Evolutionary conservation across 2,888 invertebrate species (phyloP).

Genomic region (Pardosa pseudoannulata): DNA sequence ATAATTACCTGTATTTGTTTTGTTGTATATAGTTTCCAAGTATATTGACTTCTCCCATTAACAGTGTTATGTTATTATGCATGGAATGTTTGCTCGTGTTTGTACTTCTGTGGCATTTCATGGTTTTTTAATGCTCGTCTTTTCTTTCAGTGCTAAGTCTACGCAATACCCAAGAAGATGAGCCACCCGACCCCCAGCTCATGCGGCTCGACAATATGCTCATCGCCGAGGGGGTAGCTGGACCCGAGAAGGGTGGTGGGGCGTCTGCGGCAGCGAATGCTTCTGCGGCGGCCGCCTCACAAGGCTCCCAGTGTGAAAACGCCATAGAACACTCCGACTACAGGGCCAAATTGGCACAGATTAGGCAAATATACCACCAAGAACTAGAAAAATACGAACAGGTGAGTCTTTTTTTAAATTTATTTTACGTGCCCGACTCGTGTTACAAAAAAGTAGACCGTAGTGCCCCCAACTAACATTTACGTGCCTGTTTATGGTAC

Average conservation of each 20-base stretch:
- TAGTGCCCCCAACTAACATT: too few relatives aligned
- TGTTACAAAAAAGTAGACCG: too few relatives aligned
- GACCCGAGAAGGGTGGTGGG: constrained; percentile 93
- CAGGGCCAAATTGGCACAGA: constrained; percentile 98
- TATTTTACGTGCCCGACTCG: too few relatives aligned
- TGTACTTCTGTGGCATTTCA: too few relatives aligned
- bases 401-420: too few relatives aligned
- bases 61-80: too few relatives aligned
- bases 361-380: constrained; percentile 98
- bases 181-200: constrained; percentile 97
- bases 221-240: constrained; percentile 96
- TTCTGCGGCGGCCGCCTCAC: constrained; percentile 83
- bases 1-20: too few relatives aligned
- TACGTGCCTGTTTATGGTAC: too few relatives aligned
- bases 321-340: constrained; percentile 99
- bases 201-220: constrained; percentile 99
- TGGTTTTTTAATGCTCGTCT: too few relatives aligned
- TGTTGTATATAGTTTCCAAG: too few relatives aligned
- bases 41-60: too few relatives aligned
- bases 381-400: constrained; percentile 99
- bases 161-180: constrained; percentile 97
- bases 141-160: constrained; percentile 86
- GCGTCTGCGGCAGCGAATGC: constrained; percentile 79
- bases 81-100: too few relatives aligned
- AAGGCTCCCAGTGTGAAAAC: constrained; percentile 82